Conservation (phyloP, 2,113 vertebrate species). For the Vombatus ursinus region DNA sequence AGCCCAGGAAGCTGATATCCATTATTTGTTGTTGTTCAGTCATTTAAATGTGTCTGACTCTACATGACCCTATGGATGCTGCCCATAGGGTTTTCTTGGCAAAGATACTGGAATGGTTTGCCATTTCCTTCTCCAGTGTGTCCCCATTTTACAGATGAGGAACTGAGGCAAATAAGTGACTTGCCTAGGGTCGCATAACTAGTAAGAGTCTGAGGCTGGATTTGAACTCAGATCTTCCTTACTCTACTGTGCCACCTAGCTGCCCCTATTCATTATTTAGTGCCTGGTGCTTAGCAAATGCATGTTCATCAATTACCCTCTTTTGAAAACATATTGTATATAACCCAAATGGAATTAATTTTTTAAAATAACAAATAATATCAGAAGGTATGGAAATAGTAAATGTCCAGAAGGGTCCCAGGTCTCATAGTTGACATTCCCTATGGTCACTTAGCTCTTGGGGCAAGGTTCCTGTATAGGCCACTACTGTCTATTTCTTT, state of each 20-base stretch:
- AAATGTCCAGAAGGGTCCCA: neutral
- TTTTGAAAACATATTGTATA: neutral
- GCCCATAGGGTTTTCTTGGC: too few relatives aligned
- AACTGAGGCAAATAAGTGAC: neutral
- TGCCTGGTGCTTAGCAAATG: neutral
- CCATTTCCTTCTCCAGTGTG: neutral
- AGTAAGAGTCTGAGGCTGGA: neutral
- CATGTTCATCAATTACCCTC: neutral
- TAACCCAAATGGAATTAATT: neutral
- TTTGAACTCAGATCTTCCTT: neutral
- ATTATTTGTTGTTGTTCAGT: neutral
- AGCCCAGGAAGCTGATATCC: neutral
- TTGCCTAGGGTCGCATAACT: neutral
- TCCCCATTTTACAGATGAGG: neutral
- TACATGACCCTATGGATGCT: too few relatives aligned
- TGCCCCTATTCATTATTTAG: neutral
- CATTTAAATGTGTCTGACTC: neutral
- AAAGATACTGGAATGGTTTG: neutral
- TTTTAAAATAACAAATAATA: neutral
- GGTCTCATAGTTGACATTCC: neutral
- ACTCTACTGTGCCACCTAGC: neutral
- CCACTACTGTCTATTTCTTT: neutral
- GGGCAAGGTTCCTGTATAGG: neutral
- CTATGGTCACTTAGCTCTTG: neutral
- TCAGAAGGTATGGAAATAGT: neutral